phyloP scores from a whole-genome alignment of 2,888 invertebrate genomes.

The Trilocha varians region DNA sequence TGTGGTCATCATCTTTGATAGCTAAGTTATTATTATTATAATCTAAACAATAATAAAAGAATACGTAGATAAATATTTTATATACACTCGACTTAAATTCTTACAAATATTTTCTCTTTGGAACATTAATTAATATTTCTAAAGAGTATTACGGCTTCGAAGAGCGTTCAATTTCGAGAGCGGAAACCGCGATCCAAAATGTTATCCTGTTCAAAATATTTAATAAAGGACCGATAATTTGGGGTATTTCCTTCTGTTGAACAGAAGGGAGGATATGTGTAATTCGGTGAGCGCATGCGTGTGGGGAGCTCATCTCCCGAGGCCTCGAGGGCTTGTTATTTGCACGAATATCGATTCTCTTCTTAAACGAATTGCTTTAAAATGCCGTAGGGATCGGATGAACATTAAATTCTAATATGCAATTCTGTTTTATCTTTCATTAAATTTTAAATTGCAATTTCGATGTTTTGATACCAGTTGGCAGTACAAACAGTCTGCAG shows the following conservation, averaged over 20 bases:
- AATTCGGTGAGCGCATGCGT: conserved; percentile 26
- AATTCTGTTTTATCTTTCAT: conserved; percentile 3
- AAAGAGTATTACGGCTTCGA: not conserved
- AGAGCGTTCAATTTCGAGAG: not conserved
- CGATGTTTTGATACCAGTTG: no score
- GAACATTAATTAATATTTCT: no score
- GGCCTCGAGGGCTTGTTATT: conserved; percentile 16
- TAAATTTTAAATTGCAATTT: conserved; percentile 3
- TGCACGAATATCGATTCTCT: conserved; percentile 21
- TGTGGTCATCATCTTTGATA: no score
- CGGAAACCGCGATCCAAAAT: not conserved
- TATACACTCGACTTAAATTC: no score
- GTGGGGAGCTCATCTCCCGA: conserved; percentile 8
- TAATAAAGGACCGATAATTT: not conserved
- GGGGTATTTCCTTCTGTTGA: not conserved
- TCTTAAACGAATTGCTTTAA: not conserved
- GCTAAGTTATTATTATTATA: no score
- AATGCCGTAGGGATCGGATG: not conserved
- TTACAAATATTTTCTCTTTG: no score
- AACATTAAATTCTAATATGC: not conserved
- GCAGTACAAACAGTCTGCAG: no score
- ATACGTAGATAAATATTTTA: no score
- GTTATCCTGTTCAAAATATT: not conserved
- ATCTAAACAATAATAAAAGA: no score
- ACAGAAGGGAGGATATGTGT: conserved; percentile 9